Conservation (phyloP, 2,888 invertebrate species). For the Tetranychus truncatus region DNA sequence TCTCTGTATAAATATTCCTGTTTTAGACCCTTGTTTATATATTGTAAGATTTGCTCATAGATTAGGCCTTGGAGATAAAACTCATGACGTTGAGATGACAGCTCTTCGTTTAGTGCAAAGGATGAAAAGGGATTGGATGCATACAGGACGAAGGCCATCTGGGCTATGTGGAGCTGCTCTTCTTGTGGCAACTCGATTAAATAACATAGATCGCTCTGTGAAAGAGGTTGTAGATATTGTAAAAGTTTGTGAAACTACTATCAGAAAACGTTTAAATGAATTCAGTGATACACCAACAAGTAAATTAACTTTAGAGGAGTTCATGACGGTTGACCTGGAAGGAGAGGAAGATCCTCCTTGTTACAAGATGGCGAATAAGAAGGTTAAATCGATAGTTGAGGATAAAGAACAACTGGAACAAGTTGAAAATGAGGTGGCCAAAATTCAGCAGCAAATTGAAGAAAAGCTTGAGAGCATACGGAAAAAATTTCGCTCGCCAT, state of each 20-base stretch:
- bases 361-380: slow-evolving; percentile 47
- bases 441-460: slow-evolving; percentile 71
- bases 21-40: slow-evolving; percentile 85
- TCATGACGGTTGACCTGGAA: slow-evolving; percentile 75
- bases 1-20: slow-evolving; percentile 70
- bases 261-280: slow-evolving; percentile 71
- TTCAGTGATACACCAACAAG: slow-evolving; percentile 94
- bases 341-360: slow-evolving; percentile 91
- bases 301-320: slow-evolving; percentile 81
- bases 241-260: slow-evolving; percentile 80
- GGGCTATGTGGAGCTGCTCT: slow-evolving; percentile 97
- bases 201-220: slow-evolving; percentile 70
- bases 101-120: slow-evolving; percentile 79
- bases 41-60: slow-evolving; percentile 83
- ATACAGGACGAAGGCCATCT: slow-evolving; percentile 83
- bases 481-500: slow-evolving; percentile 27
- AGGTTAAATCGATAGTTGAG: slow-evolving; percentile 15
- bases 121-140: slow-evolving; percentile 95
- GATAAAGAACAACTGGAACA: slow-evolving; percentile 25
- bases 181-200: slow-evolving; percentile 76
- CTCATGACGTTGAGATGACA: slow-evolving; percentile 84
- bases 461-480: slow-evolving; percentile 47
- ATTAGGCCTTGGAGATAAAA: slow-evolving; percentile 73
- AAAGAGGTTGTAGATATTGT: slow-evolving; percentile 79
- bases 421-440: slow-evolving; percentile 42